These are phyloP conservation scores for Trichechus manatus DNA, from an alignment of 2,113 vertebrate genomes.

Conservation along the genomic window DNA sequence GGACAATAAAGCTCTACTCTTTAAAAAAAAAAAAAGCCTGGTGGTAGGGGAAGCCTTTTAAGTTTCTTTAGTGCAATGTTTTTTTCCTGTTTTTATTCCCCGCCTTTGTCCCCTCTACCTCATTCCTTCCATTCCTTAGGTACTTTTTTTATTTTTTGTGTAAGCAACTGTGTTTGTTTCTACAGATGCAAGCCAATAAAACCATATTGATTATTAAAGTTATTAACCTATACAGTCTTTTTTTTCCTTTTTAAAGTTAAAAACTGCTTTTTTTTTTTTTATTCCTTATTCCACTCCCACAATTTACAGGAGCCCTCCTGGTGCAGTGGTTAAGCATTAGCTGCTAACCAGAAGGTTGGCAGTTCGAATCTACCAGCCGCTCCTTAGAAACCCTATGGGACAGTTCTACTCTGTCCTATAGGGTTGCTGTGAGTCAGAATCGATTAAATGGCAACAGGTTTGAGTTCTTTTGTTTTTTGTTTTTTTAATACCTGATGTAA, in stretches of 20 bases:
- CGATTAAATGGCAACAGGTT: too few relatives aligned
- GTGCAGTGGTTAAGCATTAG: too few relatives aligned
- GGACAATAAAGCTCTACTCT: not conserved
- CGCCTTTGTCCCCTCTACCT: not conserved
- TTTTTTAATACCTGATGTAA: not conserved
- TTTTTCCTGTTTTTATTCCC: conserved; percentile 3
- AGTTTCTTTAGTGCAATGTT: not conserved
- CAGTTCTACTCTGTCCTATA: too few relatives aligned
- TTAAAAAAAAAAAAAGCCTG: not conserved
- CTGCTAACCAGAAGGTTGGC: too few relatives aligned
- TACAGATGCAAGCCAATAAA: not conserved
- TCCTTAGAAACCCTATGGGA: too few relatives aligned
- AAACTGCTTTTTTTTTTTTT: not conserved
- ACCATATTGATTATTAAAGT: not conserved
- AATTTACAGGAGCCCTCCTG: not conserved
- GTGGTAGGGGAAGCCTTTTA: too few relatives aligned
- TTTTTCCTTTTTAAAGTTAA: not conserved
- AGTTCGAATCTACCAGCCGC: too few relatives aligned
- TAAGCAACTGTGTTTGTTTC: conserved; percentile 1
- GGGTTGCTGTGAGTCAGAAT: too few relatives aligned
- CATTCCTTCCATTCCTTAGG: not conserved
- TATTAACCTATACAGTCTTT: not conserved
- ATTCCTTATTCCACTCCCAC: not conserved
- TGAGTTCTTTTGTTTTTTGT: too few relatives aligned
- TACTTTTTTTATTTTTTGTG: not conserved